Base-by-base conservation (phyloP, 2,113 vertebrate genomes). In the Dasypus novemcinctus region DNA sequence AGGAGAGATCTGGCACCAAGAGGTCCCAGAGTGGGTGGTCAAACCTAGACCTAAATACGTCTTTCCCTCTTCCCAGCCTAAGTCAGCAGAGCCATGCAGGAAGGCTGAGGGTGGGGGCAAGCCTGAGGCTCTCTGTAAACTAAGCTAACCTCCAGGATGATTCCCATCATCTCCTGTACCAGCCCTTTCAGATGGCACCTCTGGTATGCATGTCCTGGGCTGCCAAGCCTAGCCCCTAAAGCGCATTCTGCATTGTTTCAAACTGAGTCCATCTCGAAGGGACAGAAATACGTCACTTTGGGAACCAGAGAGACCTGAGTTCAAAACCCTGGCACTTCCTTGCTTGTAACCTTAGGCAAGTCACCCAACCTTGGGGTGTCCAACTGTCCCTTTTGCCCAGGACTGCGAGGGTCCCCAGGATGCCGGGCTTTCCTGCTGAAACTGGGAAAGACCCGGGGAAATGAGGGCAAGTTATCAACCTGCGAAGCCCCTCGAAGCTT, bases 91-190 rank as follows among this genome's bases (percentile, higher is more conserved):
- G 41, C 7, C 20, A 21, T 0, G 27, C 27, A 33, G 38, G 52
- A 1, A 49, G 43, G 38, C 23, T 33, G 63, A n/a, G 23, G 14
- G 9, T 0, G 3, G 8, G 49, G 0, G 0, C 31, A 9, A 36
- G 9, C 4, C 31, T 13, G 13, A 68, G 36, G 12, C 20, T 61
- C 0, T 21, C 46, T 82, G 41, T 15, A 31, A 54, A 43, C 18
- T 12, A 38, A 21, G 33, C 23, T 33, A 31, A 43, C 21, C 43
- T 90, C 12, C 4, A 11, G 14, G 18, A 7, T 14, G 12, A 61
- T 59, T 17, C 17, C 15, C 17, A 8, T 20, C n/a, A 33, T 29
- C 72, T 61, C 36, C 36, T 66, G 43, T 4, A 31, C 20, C 41
- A 14, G 38, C 23, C 54, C 38, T 69, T 66, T 64, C 46, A 59